A percentile compares a stretch with the other conserved stretches of the same genome.
Conservation (phyloP, 1,140 invertebrate genomes). For the Pogonomyrmex barbatus region DNA sequence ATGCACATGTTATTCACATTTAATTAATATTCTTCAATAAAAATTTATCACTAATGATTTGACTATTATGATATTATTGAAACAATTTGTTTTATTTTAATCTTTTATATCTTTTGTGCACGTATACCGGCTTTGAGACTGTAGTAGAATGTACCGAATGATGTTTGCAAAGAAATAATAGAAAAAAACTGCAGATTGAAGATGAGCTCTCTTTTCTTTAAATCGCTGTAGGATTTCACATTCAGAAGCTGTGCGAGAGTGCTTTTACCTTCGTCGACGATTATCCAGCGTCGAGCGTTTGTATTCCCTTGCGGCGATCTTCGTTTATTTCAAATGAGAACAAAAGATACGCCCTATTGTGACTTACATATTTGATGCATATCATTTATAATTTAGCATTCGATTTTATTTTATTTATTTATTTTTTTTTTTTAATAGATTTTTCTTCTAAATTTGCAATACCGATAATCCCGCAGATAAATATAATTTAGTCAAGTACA, state of each 20-base stretch:
- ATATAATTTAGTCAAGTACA: neutral
- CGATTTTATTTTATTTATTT: neutral
- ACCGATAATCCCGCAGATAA: neutral
- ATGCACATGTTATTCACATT: neutral
- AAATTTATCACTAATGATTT: neutral
- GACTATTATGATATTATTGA: neutral
- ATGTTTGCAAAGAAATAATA: conserved; percentile 31
- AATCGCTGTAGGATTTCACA: conserved; percentile 48
- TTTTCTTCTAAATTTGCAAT: neutral
- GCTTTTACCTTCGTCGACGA: conserved; percentile 44
- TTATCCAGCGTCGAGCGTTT: conserved; percentile 45
- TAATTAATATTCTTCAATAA: neutral
- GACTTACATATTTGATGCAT: conserved; percentile 19
- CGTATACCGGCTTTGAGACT: neutral
- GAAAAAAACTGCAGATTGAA: conserved; percentile 27
- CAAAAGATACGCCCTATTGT: conserved; percentile 1
- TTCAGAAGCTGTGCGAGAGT: conserved; percentile 19
- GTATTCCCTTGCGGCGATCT: conserved; percentile 48
- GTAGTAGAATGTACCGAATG: neutral
- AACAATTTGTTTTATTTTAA: neutral
- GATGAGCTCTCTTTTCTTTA: conserved; percentile 37
- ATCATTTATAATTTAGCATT: conserved; percentile 2
- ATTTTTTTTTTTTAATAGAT: neutral
- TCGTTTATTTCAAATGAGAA: conserved; percentile 51
- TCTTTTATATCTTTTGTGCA: neutral